A percentile compares a stretch with the other conserved stretches of the same genome.
Conservation (phyloP, 2,113 vertebrate species). For the Strix uralensis region DNA sequence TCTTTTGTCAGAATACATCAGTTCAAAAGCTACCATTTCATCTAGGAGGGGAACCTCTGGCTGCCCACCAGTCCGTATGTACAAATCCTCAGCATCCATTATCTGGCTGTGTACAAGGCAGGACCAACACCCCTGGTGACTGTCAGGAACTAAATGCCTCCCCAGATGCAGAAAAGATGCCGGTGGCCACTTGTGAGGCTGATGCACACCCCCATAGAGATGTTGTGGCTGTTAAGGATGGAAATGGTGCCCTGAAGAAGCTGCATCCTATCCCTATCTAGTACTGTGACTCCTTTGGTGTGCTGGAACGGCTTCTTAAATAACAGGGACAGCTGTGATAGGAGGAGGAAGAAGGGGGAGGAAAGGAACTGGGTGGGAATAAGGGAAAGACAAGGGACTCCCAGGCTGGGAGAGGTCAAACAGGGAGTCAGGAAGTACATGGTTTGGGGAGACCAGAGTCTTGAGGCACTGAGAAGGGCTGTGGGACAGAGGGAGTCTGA, state of each 20-base stretch:
- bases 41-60: not conserved
- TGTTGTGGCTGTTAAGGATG: not conserved
- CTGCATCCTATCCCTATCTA: not conserved
- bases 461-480: not conserved
- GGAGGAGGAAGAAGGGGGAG: not conserved
- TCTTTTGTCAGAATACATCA: not conserved
- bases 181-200: not conserved
- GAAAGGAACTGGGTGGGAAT: not conserved
- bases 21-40: not conserved
- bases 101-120: not conserved
- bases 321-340: not conserved
- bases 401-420: not conserved
- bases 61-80: not conserved
- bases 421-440: not conserved
- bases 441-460: not conserved
- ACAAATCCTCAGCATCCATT: not conserved
- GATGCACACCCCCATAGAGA: not conserved
- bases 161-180: not conserved
- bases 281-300: not conserved
- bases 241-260: not conserved
- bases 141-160: not conserved
- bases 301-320: not conserved
- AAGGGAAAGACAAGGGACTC: not conserved
- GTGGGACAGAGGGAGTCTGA: not conserved
- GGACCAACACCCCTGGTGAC: not conserved